A percentile compares a stretch with the other conserved stretches of the same genome.
Conservation (phyloP, 2,797 vertebrate species). For the Decapterus maruadsi region DNA sequence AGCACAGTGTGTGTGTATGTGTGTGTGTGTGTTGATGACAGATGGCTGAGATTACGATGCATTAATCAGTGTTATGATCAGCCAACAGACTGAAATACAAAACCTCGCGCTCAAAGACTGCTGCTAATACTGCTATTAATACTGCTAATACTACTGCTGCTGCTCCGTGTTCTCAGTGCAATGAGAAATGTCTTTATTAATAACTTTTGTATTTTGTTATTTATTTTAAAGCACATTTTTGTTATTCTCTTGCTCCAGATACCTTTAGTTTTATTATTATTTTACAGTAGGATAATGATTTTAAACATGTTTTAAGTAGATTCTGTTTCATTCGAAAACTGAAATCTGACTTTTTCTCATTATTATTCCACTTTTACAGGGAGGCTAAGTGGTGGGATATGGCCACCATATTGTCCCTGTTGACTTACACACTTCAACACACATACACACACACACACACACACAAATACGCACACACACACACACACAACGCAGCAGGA, state of each 20-base stretch:
- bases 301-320: not conserved
- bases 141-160: slow-evolving; percentile 17
- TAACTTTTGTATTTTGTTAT: not conserved
- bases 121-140: slow-evolving; percentile 43
- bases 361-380: slow-evolving; percentile 51
- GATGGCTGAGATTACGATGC: slow-evolving; percentile 74
- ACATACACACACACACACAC: slow-evolving; percentile 17
- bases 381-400: slow-evolving; percentile 71
- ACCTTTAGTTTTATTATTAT: too few species aligned
- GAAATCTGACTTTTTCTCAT: slow-evolving; percentile 39
- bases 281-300: too few species aligned
- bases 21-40: slow-evolving; percentile 55
- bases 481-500: slow-evolving; percentile 49
- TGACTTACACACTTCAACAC: slow-evolving; percentile 55
- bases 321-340: not conserved
- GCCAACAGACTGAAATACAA: slow-evolving; percentile 65
- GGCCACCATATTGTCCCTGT: slow-evolving; percentile 76
- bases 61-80: slow-evolving; percentile 77
- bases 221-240: not conserved
- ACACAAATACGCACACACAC: slow-evolving; percentile 25
- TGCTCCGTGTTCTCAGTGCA: not conserved
- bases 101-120: slow-evolving; percentile 45
- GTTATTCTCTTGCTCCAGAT: too few species aligned
- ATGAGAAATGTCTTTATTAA: not conserved
- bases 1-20: slow-evolving; percentile 42